These are phyloP conservation scores for Diplazon laetatorius DNA, from an alignment of 2,888 invertebrate species.

Conservation along the genomic window DNA sequence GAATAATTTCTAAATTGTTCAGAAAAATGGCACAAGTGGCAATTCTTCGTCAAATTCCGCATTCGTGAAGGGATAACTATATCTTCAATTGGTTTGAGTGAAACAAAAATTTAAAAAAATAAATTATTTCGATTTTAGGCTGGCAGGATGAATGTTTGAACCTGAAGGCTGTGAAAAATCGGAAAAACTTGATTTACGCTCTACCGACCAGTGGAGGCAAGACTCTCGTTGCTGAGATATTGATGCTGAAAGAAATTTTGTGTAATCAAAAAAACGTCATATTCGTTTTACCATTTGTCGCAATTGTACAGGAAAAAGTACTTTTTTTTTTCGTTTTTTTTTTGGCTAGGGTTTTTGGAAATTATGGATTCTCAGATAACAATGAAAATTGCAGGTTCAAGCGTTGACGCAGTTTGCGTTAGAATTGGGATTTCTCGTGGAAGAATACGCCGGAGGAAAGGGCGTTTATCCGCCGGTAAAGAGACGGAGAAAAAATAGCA, in stretches of 20 bases:
- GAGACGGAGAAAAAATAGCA: slow-evolving; percentile 89
- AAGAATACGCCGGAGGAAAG: slow-evolving; percentile 97
- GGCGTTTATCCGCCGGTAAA: slow-evolving; percentile 93
- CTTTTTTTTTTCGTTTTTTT: slow-evolving; percentile 41
- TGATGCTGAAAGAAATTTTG: slow-evolving; percentile 94
- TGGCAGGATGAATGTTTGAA: slow-evolving; percentile 97
- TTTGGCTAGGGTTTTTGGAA: neutral
- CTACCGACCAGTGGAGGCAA: slow-evolving; percentile 98
- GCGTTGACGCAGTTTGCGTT: slow-evolving; percentile 93
- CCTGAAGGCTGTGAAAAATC: slow-evolving; percentile 88
- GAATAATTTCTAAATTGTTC: neutral
- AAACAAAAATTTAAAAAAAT: neutral
- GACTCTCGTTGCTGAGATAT: slow-evolving; percentile 97
- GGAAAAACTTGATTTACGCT: slow-evolving; percentile 94
- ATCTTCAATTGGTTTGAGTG: neutral
- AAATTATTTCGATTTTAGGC: slow-evolving; percentile 84
- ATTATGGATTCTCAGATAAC: neutral
- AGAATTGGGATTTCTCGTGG: slow-evolving; percentile 93
- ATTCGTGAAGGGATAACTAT: too few species aligned
- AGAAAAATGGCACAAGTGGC: too few species aligned
- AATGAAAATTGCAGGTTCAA: slow-evolving; percentile 86
- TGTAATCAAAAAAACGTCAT: slow-evolving; percentile 92
- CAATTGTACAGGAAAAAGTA: slow-evolving; percentile 98
- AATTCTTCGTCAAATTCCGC: too few species aligned
- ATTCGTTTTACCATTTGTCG: slow-evolving; percentile 96